These are phyloP conservation scores for Apis dorsata DNA, from an alignment of 1,140 invertebrate species.

Conservation along the genomic window DNA sequence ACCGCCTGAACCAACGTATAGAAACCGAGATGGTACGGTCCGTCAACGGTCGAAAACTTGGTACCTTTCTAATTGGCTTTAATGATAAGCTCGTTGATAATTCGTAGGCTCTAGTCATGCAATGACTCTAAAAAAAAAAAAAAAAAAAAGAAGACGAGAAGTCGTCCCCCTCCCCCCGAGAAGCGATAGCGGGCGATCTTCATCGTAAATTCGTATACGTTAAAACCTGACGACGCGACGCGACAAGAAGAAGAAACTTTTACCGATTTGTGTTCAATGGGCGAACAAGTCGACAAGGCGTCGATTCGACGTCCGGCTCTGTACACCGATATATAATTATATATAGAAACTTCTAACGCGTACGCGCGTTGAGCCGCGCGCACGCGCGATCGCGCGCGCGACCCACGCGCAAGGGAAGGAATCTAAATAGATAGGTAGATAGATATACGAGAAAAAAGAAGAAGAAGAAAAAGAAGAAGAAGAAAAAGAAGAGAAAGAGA, in stretches of 20 bases:
- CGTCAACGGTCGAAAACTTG: slow-evolving; percentile 64
- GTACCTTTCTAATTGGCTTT: slow-evolving; percentile 76
- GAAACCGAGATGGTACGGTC: slow-evolving; percentile 46
- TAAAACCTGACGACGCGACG: neutral
- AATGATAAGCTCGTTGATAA: slow-evolving; percentile 64
- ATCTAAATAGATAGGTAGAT: slow-evolving; percentile 58
- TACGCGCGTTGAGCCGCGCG: neutral
- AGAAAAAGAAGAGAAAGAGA: slow-evolving; percentile 67
- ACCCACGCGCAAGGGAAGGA: neutral
- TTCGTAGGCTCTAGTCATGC: slow-evolving; percentile 72
- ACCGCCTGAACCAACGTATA: slow-evolving; percentile 53
- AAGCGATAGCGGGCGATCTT: slow-evolving; percentile 13
- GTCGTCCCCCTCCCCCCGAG: neutral
- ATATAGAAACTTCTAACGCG: slow-evolving; percentile 48
- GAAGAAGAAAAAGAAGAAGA: slow-evolving; percentile 62
- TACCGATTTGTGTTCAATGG: slow-evolving; percentile 64
- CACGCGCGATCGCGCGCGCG: neutral
- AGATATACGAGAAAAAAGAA: slow-evolving; percentile 59
- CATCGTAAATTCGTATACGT: slow-evolving; percentile 68
- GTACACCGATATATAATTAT: slow-evolving; percentile 19
- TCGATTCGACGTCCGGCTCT: slow-evolving; percentile 60
- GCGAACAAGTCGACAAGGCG: slow-evolving; percentile 33
- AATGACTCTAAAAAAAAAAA: slow-evolving; percentile 68
- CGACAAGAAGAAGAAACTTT: slow-evolving; percentile 33
- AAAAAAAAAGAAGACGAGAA: neutral